Evolutionary conservation across 2,113 vertebrate genomes (phyloP).

Genomic region (Eubucco bourcierii): DNA sequence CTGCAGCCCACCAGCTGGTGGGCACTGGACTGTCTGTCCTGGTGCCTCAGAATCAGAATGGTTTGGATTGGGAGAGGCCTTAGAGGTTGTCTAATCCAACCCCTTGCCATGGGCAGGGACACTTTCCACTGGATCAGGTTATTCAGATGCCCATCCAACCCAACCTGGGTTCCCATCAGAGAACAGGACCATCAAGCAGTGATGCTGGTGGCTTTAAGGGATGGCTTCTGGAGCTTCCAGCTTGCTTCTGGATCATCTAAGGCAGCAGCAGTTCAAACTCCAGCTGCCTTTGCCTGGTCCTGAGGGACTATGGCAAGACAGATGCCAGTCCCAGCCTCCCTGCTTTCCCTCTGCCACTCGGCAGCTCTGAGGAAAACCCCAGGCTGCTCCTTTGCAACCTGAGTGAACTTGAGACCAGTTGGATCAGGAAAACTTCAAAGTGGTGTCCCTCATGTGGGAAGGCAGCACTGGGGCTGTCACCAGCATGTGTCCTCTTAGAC

Average conservation of each 20-base stretch:
- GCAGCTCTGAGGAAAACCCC: neutral
- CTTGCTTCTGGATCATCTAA: neutral
- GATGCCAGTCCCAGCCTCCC: neutral
- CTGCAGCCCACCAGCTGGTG: neutral
- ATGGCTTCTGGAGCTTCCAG: neutral
- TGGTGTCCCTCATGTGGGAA: neutral
- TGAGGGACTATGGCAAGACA: accelerated
- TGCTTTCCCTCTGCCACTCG: neutral
- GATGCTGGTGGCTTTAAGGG: neutral
- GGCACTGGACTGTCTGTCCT: neutral
- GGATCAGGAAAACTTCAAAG: neutral
- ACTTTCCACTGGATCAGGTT: neutral
- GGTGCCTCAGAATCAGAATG: neutral
- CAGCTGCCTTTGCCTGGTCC: neutral
- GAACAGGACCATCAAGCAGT: neutral
- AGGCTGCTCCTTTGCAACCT: accelerated
- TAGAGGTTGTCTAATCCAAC: neutral
- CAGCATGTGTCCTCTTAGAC: accelerated
- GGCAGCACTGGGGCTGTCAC: neutral
- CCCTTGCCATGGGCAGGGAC: neutral
- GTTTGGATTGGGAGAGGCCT: neutral
- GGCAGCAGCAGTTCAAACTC: neutral
- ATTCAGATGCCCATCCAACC: neutral
- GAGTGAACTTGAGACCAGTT: neutral
- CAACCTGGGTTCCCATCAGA: neutral